phyloP scores from a whole-genome alignment of 2,888 invertebrate species.

The Ophion ellenae region DNA sequence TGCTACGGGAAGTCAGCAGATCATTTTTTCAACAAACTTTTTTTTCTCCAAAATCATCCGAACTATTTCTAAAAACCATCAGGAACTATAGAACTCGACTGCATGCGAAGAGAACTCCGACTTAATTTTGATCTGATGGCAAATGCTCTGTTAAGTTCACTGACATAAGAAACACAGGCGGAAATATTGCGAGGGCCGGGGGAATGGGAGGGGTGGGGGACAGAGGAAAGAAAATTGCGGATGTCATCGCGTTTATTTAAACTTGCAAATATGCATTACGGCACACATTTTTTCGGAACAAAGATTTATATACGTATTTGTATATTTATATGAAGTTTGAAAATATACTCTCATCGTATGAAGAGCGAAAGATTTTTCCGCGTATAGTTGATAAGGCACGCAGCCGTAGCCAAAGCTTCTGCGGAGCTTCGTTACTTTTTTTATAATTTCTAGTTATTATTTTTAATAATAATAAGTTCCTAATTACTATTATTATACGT shows the following conservation, averaged over 20 bases:
- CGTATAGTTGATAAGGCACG: neutral
- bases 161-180: neutral
- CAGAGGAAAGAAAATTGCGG: neutral
- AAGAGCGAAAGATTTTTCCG: neutral
- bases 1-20: no score
- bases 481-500: no score
- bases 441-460: neutral
- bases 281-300: neutral
- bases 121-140: no score
- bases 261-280: neutral
- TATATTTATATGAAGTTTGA: neutral
- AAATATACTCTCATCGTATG: neutral
- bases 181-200: neutral
- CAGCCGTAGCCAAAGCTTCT: neutral
- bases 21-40: no score
- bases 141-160: no score
- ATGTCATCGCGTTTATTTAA: neutral
- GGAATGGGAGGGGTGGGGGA: neutral
- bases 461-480: no score
- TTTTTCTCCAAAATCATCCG: no score
- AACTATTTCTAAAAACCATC: no score
- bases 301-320: no score
- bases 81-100: no score
- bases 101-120: no score
- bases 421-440: neutral